Percentiles rank a stretch among this genome's conserved stretches.
Evolutionary conservation across 2,797 vertebrate genomes (phyloP).

Genomic region (Oreochromis mossambicus): DNA sequence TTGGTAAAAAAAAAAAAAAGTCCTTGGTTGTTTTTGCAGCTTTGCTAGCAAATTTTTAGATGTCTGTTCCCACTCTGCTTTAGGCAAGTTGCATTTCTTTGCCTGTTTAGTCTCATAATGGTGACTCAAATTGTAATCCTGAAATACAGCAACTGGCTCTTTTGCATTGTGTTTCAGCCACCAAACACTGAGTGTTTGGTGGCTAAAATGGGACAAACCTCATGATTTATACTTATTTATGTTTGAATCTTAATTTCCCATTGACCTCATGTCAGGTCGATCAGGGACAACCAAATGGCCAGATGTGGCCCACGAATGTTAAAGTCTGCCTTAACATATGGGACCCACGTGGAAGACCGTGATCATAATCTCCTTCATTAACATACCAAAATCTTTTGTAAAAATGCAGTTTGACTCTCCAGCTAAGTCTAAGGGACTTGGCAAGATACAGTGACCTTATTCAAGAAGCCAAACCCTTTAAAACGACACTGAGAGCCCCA

Average conservation of each 20-base stretch:
- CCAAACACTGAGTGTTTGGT: fast-evolving
- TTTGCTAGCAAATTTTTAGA: neutral
- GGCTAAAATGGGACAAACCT: neutral
- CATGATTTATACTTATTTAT: neutral
- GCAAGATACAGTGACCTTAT: neutral
- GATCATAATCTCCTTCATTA: neutral
- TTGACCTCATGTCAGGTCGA: neutral
- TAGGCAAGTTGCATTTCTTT: neutral
- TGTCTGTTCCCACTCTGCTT: neutral
- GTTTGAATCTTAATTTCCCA: neutral
- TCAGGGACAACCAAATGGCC: neutral
- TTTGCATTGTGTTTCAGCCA: neutral
- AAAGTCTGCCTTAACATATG: neutral
- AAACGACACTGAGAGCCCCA: neutral
- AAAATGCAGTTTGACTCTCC: neutral
- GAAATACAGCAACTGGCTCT: neutral
- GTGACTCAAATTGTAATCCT: neutral
- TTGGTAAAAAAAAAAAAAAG: neutral
- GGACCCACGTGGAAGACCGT: neutral
- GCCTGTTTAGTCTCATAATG: neutral
- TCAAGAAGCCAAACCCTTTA: neutral
- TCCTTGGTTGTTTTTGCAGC: neutral
- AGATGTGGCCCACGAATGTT: neutral
- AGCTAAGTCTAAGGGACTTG: neutral
- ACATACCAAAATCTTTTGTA: neutral